Conservation (phyloP, 2,797 vertebrate species). For the Halcyon leucocephala region DNA sequence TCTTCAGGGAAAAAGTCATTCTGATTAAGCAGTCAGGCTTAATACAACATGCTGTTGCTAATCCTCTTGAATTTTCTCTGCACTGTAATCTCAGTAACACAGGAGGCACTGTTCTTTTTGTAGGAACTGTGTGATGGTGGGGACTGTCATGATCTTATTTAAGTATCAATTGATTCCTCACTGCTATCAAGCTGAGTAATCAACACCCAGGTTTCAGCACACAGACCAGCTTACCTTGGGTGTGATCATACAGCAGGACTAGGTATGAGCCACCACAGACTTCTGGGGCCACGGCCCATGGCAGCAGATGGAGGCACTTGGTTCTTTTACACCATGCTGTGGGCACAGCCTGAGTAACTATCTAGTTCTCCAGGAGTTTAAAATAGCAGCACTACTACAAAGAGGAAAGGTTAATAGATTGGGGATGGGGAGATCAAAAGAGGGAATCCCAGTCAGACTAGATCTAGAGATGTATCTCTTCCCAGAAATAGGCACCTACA, state of each 20-base stretch:
- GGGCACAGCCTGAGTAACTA: not conserved
- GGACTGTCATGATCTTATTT: not conserved
- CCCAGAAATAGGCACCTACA: not conserved
- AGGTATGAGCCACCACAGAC: not conserved
- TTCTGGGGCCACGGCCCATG: not conserved
- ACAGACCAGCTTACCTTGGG: not conserved
- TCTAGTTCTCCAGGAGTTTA: not conserved
- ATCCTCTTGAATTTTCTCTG: conserved; percentile 37
- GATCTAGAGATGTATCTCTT: not conserved
- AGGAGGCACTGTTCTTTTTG: not conserved
- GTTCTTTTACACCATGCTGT: not conserved
- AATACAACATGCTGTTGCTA: not conserved
- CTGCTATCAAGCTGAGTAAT: not conserved
- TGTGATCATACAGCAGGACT: not conserved
- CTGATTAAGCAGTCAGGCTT: conserved; percentile 48
- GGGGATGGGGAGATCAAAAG: not conserved
- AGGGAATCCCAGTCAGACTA: not conserved
- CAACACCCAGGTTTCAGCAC: not conserved
- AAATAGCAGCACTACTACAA: not conserved
- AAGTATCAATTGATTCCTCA: not conserved
- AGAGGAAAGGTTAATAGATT: not conserved
- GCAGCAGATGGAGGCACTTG: fast-evolving
- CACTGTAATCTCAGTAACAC: not conserved
- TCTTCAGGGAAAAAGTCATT: conserved; percentile 22
- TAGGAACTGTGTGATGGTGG: not conserved